Percentiles rank a stretch among this genome's conserved stretches.
Conservation (phyloP, 2,888 invertebrate genomes). For the Eupithecia insigniata region DNA sequence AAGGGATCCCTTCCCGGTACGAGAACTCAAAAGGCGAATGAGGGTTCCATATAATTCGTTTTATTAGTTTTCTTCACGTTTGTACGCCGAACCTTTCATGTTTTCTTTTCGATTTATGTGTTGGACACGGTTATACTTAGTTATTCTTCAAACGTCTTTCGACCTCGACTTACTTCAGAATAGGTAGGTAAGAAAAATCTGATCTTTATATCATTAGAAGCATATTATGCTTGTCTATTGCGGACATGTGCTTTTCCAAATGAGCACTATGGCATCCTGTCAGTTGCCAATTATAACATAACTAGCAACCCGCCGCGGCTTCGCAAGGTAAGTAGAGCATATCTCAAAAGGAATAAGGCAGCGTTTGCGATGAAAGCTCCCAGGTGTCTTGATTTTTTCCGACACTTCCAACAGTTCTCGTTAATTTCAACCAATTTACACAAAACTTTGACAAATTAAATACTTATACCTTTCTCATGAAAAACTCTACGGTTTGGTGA, state of each 20-base stretch:
- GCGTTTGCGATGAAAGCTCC: no score
- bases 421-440: no score
- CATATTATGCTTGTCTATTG: background rate
- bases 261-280: background rate
- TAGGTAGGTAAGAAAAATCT: background rate
- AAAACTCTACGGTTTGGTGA: no score
- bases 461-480: no score
- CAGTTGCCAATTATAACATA: no score
- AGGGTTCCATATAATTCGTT: conserved; percentile 67
- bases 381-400: no score
- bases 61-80: conserved; percentile 53
- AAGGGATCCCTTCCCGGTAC: conserved; percentile 61
- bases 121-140: background rate
- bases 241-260: background rate
- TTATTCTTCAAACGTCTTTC: background rate
- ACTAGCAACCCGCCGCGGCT: no score
- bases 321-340: no score
- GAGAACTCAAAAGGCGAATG: conserved; percentile 75
- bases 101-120: conserved; percentile 1
- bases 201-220: background rate
- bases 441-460: no score
- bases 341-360: no score
- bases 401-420: no score
- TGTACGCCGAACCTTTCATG: conserved; percentile 8
- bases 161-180: background rate